Evolutionary conservation across 1,140 invertebrate species (phyloP).

Genomic region (Drosophila bocqueti): DNA sequence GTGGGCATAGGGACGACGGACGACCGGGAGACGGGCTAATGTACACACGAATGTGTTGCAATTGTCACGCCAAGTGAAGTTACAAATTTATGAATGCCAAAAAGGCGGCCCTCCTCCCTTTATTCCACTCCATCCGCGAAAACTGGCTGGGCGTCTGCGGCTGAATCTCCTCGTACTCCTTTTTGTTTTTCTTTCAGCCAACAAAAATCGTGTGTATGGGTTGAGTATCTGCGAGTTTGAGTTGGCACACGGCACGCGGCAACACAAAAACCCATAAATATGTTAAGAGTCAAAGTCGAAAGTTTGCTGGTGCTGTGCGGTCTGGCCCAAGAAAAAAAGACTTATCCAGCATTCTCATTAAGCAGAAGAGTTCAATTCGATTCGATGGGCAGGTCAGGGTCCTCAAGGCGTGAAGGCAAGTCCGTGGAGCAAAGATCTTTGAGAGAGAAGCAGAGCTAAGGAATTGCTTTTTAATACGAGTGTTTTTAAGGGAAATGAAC

Average conservation of each 20-base stretch:
- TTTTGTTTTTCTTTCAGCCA: constrained; percentile 5
- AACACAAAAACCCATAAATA: constrained; percentile 79
- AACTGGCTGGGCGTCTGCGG: constrained; percentile 34
- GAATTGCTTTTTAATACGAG: not conserved
- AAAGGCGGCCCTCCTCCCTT: constrained; percentile 56
- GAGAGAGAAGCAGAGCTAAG: not conserved
- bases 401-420: constrained; percentile 7
- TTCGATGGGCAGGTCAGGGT: constrained; percentile 50
- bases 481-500: not conserved
- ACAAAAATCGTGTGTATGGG: constrained; percentile 5
- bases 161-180: constrained; percentile 1
- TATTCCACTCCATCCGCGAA: constrained; percentile 25
- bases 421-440: not conserved
- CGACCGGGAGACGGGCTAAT: constrained; percentile 73
- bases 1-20: constrained; percentile 45
- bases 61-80: constrained; percentile 85
- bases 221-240: constrained; percentile 45
- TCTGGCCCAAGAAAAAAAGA: constrained; percentile 34
- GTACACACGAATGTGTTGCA: constrained; percentile 83
- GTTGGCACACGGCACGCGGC: constrained; percentile 72
- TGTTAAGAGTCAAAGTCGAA: constrained; percentile 80
- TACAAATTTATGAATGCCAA: constrained; percentile 85
- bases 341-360: constrained; percentile 70
- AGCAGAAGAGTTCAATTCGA: constrained; percentile 64
- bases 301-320: constrained; percentile 63